Conservation (phyloP, 2,113 vertebrate genomes). For the Cephalopholis sonnerati region DNA sequence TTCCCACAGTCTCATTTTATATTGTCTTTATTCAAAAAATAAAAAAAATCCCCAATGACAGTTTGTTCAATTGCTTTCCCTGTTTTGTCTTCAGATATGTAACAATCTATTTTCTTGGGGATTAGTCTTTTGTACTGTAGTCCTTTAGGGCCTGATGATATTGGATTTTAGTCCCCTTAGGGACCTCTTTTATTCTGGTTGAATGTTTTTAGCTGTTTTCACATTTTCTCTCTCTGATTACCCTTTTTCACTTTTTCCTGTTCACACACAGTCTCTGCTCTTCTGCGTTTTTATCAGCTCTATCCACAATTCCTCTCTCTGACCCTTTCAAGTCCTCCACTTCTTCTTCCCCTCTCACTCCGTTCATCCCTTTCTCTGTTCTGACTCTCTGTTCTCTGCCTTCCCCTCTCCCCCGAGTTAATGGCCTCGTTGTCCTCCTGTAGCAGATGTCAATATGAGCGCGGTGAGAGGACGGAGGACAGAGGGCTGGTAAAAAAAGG, state of each 20-base stretch:
- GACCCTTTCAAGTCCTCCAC: slow-evolving; percentile 33
- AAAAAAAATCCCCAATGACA: neutral
- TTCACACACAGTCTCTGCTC: slow-evolving; percentile 34
- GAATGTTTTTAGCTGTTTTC: slow-evolving; percentile 49
- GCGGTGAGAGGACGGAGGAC: slow-evolving; percentile 16
- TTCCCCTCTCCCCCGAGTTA: slow-evolving; percentile 41
- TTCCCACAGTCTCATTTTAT: slow-evolving; percentile 4
- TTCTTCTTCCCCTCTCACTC: neutral
- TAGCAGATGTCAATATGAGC: slow-evolving; percentile 57
- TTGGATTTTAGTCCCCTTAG: slow-evolving; percentile 50
- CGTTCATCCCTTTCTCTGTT: slow-evolving; percentile 15
- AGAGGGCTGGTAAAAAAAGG: slow-evolving; percentile 31
- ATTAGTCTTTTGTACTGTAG: slow-evolving; percentile 43
- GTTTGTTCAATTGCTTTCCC: slow-evolving; percentile 19
- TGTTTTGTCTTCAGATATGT: slow-evolving; percentile 23
- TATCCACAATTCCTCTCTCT: slow-evolving; percentile 34
- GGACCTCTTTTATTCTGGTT: slow-evolving; percentile 52
- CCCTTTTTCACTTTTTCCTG: slow-evolving; percentile 28
- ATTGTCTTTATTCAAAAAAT: slow-evolving; percentile 11
- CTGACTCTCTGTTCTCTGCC: slow-evolving; percentile 34
- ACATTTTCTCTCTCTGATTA: slow-evolving; percentile 21
- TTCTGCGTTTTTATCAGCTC: slow-evolving; percentile 31
- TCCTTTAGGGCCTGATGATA: slow-evolving; percentile 45
- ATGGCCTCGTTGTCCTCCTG: slow-evolving; percentile 46
- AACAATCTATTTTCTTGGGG: slow-evolving; percentile 6